Evolutionary conservation across 2,888 invertebrate genomes (phyloP), one percentile per base, ranked within the genome.

Genomic region (Deilephila elpenor): DNA sequence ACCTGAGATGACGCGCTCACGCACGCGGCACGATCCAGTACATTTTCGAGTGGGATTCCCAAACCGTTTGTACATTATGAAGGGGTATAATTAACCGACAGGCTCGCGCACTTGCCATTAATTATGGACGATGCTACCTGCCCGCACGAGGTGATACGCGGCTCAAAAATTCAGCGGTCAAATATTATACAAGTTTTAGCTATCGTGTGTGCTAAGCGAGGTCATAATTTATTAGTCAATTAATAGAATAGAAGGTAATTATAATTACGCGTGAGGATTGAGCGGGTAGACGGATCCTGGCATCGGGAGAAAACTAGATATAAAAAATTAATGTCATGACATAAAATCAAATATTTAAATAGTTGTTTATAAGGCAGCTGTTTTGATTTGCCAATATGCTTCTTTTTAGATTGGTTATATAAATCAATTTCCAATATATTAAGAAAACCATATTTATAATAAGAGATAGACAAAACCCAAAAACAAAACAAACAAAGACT

Each of bases 1-100:
- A 90, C 90, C 87, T 86, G 92, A 92, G 92, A 93, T 93, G 91
- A 90, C 80, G 78, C 79, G 85, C 85, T 56, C 78, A 86, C 85
- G 88, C 44, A 29, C 29, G 20, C 25, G 4, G 20, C 51, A 4
- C 91, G 91, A 89, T 89, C 88, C 88, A 86, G 89, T 87, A 86
- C 84, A 90, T 91, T 91, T 89, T 89, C 86, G 88, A 87, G 88
- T 90, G 92, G 91, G 91, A 89, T 90, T 87, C 86, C 82, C 88
- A 86, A 88, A 89, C 89, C 90, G 91, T 91, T 88, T 88, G 89
- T 94, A 92, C 92, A 93, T 94, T 91, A 94, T 93, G 92, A 87
- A 94, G 87, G 88, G 85, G 85, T 86, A 93, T 94, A 93, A 94
- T 94, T 94, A 94, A 92, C 93, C 88, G 89, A 83, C 87, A 88